Evolutionary conservation across 1,140 invertebrate species (phyloP).

Genomic region (Drusus annulatus): DNA sequence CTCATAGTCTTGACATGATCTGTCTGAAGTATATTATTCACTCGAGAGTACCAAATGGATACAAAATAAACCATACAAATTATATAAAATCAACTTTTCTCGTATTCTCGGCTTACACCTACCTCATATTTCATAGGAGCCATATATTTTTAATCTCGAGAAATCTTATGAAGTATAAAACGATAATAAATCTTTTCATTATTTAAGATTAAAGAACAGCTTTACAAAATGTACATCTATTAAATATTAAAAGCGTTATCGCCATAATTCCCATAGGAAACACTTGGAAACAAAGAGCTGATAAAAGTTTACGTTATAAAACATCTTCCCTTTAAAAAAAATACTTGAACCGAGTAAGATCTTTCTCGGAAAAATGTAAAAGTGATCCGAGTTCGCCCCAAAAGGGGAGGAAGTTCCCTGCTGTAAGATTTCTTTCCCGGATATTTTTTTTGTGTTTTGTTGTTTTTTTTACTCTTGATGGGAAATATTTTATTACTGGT

Average conservation of each 20-base stretch:
- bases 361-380: not conserved
- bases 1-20: no score
- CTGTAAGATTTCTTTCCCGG: not conserved
- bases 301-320: constrained; percentile 32
- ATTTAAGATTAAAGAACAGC: constrained; percentile 6
- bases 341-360: constrained; percentile 1
- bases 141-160: no score
- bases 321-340: not conserved
- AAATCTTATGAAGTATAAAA: no score
- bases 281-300: constrained; percentile 27
- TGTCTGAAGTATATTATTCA: no score
- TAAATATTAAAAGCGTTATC: constrained; percentile 25
- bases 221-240: constrained; percentile 21
- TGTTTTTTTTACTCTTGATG: not conserved
- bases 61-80: no score
- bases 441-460: no score
- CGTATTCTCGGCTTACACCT: no score
- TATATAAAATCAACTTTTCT: no score
- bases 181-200: not conserved
- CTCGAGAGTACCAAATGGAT: no score
- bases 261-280: not conserved
- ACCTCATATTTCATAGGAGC: no score
- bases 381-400: constrained; percentile 3
- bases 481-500: not conserved
- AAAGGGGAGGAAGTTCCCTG: not conserved